phyloP scores from a whole-genome alignment of 2,888 invertebrate species.

The Meiosimyza platycephala region DNA sequence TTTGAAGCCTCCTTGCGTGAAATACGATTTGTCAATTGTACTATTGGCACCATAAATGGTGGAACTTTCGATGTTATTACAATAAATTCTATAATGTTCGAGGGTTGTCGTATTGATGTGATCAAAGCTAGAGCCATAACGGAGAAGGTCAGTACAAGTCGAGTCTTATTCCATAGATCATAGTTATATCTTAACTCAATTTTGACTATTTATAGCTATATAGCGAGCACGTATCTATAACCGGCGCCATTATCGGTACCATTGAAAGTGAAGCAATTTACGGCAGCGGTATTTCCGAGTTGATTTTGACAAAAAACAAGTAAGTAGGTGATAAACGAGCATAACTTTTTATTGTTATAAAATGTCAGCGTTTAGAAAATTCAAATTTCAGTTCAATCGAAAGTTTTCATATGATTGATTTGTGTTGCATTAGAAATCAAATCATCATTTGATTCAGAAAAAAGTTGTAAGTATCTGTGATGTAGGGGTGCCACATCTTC shows the following conservation, averaged over 20 bases:
- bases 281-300: slow-evolving; percentile 62
- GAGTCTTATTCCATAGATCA: background rate
- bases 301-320: slow-evolving; percentile 61
- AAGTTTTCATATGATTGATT: background rate
- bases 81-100: slow-evolving; percentile 61
- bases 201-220: slow-evolving; percentile 47
- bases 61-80: slow-evolving; percentile 64
- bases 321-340: slow-evolving; percentile 46
- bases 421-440: slow-evolving; percentile 1
- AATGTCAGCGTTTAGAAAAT: background rate
- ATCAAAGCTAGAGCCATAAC: slow-evolving; percentile 63
- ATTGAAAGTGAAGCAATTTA: slow-evolving; percentile 64
- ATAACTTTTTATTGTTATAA: background rate
- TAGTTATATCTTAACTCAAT: background rate
- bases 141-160: slow-evolving; percentile 54
- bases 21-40: slow-evolving; percentile 59
- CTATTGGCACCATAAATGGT: slow-evolving; percentile 56
- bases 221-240: slow-evolving; percentile 61
- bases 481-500: too few relatives aligned
- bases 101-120: slow-evolving; percentile 58
- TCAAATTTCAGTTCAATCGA: background rate
- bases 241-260: slow-evolving; percentile 59
- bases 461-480: too few relatives aligned
- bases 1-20: slow-evolving; percentile 62
- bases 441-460: too few relatives aligned